Evolutionary conservation across 2,888 invertebrate species (phyloP).

Genomic region (Aplocera efformata): DNA sequence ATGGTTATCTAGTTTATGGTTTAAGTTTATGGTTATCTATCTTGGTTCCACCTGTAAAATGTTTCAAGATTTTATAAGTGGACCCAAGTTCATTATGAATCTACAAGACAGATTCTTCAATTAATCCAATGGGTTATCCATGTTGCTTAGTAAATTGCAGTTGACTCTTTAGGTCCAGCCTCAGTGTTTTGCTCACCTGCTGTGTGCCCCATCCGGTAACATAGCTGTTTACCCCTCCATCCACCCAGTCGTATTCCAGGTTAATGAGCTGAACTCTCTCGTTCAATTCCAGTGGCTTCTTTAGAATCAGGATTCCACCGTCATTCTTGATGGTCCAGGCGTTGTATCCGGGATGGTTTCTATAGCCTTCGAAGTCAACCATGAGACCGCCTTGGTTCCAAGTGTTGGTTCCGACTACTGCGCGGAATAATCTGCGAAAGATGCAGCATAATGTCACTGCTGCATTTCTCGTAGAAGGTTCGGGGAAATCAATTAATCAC

Average conservation of each 20-base stretch:
- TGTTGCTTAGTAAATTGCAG: too few species aligned
- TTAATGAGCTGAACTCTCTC: constrained; percentile 17
- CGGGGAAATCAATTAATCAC: not conserved
- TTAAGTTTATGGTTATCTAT: too few species aligned
- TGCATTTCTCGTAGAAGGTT: not conserved
- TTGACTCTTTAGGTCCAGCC: too few species aligned
- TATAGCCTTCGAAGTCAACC: constrained; percentile 26
- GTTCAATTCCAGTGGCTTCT: constrained; percentile 5
- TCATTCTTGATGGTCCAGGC: constrained; percentile 37
- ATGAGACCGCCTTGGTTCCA: constrained; percentile 31
- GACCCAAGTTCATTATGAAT: too few species aligned
- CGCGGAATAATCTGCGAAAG: constrained; percentile 31
- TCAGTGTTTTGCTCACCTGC: constrained; percentile 43
- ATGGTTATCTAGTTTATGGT: too few species aligned
- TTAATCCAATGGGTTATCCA: too few species aligned
- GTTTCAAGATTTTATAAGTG: too few species aligned
- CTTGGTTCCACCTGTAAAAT: too few species aligned
- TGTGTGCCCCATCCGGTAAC: constrained; percentile 57
- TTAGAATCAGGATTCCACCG: constrained; percentile 30
- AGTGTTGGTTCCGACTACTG: constrained; percentile 34
- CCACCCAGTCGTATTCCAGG: constrained; percentile 30
- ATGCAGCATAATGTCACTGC: too few species aligned
- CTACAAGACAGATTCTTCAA: too few species aligned
- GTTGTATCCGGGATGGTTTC: constrained; percentile 39
- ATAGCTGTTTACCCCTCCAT: constrained; percentile 25